phyloP scores from a whole-genome alignment of 2,797 vertebrate species.

The Moxostoma hubbsi region DNA sequence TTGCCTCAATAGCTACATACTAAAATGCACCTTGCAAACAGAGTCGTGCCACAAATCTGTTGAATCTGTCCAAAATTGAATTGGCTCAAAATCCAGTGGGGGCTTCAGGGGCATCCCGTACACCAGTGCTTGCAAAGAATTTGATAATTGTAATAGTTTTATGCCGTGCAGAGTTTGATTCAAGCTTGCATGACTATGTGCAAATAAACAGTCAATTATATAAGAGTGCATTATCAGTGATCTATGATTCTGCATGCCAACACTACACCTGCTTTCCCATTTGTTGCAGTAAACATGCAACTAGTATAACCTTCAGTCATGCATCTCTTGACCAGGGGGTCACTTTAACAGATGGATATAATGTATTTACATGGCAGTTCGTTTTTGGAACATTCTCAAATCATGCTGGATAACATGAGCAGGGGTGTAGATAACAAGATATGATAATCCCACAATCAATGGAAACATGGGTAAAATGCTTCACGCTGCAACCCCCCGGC shows the following conservation, averaged over 20 bases:
- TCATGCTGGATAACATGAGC: background rate
- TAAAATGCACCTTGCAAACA: conserved; percentile 24
- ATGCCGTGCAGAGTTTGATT: conserved; percentile 73
- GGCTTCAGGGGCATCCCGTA: background rate
- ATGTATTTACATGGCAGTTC: conserved; percentile 78
- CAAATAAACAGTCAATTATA: conserved; percentile 64
- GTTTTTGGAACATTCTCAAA: background rate
- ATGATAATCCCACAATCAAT: too few species aligned
- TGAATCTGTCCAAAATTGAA: too few species aligned
- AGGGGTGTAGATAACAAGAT: too few species aligned
- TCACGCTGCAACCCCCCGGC: too few species aligned
- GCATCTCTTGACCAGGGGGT: conserved; percentile 72
- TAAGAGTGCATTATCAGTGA: conserved; percentile 62
- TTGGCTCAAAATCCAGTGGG: background rate
- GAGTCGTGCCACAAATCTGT: background rate
- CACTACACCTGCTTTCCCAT: conserved; percentile 78
- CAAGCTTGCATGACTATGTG: conserved; percentile 69
- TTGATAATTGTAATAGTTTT: conserved; percentile 71
- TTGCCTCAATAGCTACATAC: conserved; percentile 44
- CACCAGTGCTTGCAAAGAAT: conserved; percentile 52
- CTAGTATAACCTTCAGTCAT: conserved; percentile 80
- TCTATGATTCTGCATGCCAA: conserved; percentile 71
- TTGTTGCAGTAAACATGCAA: conserved; percentile 83
- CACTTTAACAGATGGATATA: conserved; percentile 83
- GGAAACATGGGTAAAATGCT: too few species aligned